phyloP scores from a whole-genome alignment of 2,888 invertebrate genomes.

The Petrophora chlorosata region DNA sequence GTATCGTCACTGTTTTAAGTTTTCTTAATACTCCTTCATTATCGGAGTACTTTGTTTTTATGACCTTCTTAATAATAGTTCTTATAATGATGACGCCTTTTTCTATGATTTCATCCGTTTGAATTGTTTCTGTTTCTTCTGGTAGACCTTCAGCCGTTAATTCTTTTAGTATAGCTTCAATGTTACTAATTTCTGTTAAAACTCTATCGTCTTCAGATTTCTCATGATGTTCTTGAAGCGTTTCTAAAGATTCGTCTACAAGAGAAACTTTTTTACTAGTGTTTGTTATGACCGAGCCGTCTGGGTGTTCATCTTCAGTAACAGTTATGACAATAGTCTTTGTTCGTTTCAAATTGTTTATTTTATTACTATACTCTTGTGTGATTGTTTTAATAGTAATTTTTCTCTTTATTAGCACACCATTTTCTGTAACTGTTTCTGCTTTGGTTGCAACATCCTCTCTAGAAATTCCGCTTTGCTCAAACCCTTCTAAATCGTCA shows the following conservation, averaged over 20 bases:
- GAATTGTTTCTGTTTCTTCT: slow-evolving; percentile 49
- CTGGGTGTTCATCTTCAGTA: slow-evolving; percentile 69
- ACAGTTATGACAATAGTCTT: slow-evolving; percentile 64
- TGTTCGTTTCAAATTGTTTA: slow-evolving; percentile 51
- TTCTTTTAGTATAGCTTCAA: slow-evolving; percentile 48
- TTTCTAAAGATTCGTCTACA: slow-evolving; percentile 52
- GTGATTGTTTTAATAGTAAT: slow-evolving; percentile 55
- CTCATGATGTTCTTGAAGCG: slow-evolving; percentile 6
- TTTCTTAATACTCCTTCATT: slow-evolving; percentile 48
- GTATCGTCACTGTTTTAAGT: slow-evolving; percentile 59
- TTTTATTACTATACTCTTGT: slow-evolving; percentile 53
- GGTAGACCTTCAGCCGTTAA: slow-evolving; percentile 44
- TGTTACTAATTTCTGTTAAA: slow-evolving; percentile 30
- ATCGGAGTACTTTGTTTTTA: slow-evolving; percentile 60
- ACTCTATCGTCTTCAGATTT: slow-evolving; percentile 8
- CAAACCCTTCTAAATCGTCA: slow-evolving; percentile 50
- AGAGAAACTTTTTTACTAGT: slow-evolving; percentile 68
- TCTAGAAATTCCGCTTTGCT: slow-evolving; percentile 48
- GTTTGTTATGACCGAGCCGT: slow-evolving; percentile 65
- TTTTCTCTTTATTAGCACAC: slow-evolving; percentile 56
- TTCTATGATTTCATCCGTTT: slow-evolving; percentile 52
- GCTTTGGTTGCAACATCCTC: slow-evolving; percentile 50
- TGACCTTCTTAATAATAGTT: slow-evolving; percentile 55
- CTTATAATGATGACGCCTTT: slow-evolving; percentile 52
- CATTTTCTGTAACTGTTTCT: slow-evolving; percentile 54